Percentiles rank a stretch among this genome's conserved stretches.
Evolutionary conservation across 2,113 vertebrate genomes (phyloP).

Genomic region (Apteryx owenii): DNA sequence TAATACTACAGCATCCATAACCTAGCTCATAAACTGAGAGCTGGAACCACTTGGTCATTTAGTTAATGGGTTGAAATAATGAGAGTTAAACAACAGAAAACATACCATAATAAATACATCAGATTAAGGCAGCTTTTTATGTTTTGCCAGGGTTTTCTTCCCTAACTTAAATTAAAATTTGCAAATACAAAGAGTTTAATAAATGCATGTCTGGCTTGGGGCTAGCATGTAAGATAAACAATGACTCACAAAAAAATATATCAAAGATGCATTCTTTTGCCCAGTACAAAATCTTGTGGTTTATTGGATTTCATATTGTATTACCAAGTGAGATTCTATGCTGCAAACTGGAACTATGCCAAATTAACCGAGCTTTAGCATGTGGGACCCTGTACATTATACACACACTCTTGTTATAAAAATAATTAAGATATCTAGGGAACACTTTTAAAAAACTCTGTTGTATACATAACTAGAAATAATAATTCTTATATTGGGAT

Average conservation of each 20-base stretch:
- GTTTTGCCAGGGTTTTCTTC: conserved; percentile 8
- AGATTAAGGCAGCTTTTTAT: conserved; percentile 30
- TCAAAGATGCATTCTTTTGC: neutral
- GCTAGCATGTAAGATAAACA: neutral
- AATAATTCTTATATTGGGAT: neutral
- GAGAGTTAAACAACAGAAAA: conserved; percentile 24
- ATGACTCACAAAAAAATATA: neutral
- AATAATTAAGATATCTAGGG: neutral
- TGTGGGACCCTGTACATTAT: neutral
- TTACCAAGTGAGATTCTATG: neutral
- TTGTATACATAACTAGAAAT: neutral
- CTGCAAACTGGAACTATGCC: neutral
- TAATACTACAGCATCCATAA: conserved; percentile 33
- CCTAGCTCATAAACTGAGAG: neutral
- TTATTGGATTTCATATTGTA: neutral
- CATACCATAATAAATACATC: neutral
- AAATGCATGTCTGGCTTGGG: neutral
- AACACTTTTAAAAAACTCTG: neutral
- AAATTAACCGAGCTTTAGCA: neutral
- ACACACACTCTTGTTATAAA: neutral
- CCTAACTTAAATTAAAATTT: conserved; percentile 29
- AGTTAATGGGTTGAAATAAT: conserved; percentile 26
- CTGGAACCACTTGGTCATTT: neutral
- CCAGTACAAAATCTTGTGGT: neutral
- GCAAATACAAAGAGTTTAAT: conserved; percentile 14